These are phyloP conservation scores for Eidolon helvum DNA, from an alignment of 2,113 vertebrate species.

Conservation along the genomic window DNA sequence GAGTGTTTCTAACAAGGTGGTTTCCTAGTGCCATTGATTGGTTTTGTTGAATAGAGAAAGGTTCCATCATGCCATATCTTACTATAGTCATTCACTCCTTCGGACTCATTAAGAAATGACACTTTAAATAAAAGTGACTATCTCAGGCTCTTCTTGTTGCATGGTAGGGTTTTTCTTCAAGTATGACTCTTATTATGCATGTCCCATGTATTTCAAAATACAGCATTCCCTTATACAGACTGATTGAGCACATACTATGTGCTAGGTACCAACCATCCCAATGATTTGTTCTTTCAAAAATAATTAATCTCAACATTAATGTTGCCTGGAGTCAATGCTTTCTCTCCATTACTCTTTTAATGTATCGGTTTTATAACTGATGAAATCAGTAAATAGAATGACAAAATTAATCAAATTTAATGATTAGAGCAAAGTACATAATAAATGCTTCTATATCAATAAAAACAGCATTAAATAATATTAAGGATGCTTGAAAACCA, in stretches of 20 bases:
- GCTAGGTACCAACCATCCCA: not conserved
- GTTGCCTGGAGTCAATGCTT: not conserved
- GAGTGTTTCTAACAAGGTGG: too few species aligned
- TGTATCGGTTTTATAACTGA: constrained; percentile 5
- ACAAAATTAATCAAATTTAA: constrained; percentile 11
- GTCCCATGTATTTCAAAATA: not conserved
- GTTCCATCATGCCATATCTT: not conserved
- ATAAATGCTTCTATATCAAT: not conserved
- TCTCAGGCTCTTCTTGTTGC: not conserved
- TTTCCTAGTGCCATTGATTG: not conserved
- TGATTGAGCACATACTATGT: not conserved
- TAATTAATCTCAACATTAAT: not conserved
- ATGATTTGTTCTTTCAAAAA: not conserved
- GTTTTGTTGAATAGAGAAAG: not conserved
- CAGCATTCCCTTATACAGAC: not conserved
- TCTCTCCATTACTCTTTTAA: not conserved
- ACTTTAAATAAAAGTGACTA: not conserved
- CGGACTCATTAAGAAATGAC: not conserved
- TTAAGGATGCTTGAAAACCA: not conserved
- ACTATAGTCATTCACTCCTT: not conserved
- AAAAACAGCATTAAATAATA: not conserved
- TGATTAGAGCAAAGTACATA: not conserved
- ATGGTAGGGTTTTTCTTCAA: not conserved
- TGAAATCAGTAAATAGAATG: constrained; percentile 5
- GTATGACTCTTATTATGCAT: not conserved